phyloP scores from a whole-genome alignment of 2,888 invertebrate genomes.

The Zootermopsis nevadensis region DNA sequence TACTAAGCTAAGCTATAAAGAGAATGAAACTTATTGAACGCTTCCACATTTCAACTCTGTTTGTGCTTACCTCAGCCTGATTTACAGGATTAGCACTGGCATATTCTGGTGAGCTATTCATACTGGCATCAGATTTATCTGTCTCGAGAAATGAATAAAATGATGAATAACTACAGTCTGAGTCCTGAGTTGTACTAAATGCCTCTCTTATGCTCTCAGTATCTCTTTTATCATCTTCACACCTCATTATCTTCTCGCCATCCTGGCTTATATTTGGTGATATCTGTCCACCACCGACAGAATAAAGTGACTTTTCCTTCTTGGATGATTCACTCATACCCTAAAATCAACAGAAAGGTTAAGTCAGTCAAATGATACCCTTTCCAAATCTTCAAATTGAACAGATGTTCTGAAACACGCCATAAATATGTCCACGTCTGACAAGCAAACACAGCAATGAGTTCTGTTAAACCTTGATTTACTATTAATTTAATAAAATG shows the following conservation, averaged over 20 bases:
- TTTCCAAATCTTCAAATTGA: not conserved
- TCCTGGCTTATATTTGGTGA: conserved; percentile 55
- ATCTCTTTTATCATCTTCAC: conserved; percentile 32
- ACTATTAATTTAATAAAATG: too few relatives aligned
- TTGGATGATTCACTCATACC: conserved; percentile 71
- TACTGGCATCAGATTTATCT: conserved; percentile 57
- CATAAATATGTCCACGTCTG: too few relatives aligned
- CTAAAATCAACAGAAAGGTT: conserved; percentile 56
- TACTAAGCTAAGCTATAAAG: not conserved
- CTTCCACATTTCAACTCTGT: not conserved
- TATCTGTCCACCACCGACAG: conserved; percentile 64
- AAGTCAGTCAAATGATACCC: not conserved
- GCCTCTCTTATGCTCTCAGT: not conserved
- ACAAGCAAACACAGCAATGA: too few relatives aligned
- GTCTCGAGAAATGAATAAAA: conserved; percentile 60
- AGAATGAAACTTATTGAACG: not conserved
- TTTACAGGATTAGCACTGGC: not conserved
- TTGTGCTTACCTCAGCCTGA: conserved; percentile 13
- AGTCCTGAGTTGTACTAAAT: not conserved
- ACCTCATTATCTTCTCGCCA: conserved; percentile 47
- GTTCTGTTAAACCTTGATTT: too few relatives aligned
- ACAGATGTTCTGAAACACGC: too few relatives aligned
- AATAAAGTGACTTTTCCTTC: conserved; percentile 64
- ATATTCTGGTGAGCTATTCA: conserved; percentile 54
- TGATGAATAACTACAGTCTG: conserved; percentile 59